Evolutionary conservation across 2,888 invertebrate species (phyloP).

Genomic region (Lagria hirta): DNA sequence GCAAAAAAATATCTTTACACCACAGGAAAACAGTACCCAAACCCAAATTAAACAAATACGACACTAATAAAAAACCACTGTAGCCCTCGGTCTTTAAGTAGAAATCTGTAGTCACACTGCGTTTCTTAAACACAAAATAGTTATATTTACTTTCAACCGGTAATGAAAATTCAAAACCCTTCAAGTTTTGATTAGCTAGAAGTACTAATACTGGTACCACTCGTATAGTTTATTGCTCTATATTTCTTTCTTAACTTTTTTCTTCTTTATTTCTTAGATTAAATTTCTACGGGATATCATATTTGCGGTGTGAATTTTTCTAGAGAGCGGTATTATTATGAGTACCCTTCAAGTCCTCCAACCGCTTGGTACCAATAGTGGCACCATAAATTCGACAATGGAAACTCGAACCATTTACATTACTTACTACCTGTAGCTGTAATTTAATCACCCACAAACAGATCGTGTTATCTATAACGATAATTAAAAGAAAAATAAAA

Average conservation of each 20-base stretch:
- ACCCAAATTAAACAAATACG: slow-evolving; percentile 30
- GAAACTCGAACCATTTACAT: slow-evolving; percentile 22
- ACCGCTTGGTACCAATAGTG: slow-evolving; percentile 30
- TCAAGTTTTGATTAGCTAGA: slow-evolving; percentile 44
- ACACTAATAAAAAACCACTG: slow-evolving; percentile 19
- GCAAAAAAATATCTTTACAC: slow-evolving; percentile 60
- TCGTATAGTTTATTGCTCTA: slow-evolving; percentile 33
- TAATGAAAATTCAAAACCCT: slow-evolving; percentile 48
- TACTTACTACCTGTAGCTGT: slow-evolving; percentile 34
- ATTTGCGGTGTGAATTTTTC: slow-evolving; percentile 47
- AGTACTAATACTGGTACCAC: slow-evolving; percentile 14
- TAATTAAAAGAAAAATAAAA: slow-evolving; percentile 20
- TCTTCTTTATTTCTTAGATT: slow-evolving; percentile 43
- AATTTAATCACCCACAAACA: slow-evolving; percentile 34
- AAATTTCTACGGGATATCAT: slow-evolving; percentile 48
- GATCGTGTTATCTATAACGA: slow-evolving; percentile 36
- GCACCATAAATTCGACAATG: slow-evolving; percentile 30
- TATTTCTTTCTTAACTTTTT: slow-evolving; percentile 46
- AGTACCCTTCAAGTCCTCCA: background rate
- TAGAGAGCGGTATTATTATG: slow-evolving; percentile 28
- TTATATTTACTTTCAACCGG: slow-evolving; percentile 51
- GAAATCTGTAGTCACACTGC: slow-evolving; percentile 52
- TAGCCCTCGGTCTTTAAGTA: slow-evolving; percentile 47
- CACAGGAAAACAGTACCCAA: slow-evolving; percentile 68
- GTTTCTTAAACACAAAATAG: slow-evolving; percentile 53